Base-by-base conservation (phyloP, 2,888 invertebrate genomes). In the Protophormia terraenovae region DNA sequence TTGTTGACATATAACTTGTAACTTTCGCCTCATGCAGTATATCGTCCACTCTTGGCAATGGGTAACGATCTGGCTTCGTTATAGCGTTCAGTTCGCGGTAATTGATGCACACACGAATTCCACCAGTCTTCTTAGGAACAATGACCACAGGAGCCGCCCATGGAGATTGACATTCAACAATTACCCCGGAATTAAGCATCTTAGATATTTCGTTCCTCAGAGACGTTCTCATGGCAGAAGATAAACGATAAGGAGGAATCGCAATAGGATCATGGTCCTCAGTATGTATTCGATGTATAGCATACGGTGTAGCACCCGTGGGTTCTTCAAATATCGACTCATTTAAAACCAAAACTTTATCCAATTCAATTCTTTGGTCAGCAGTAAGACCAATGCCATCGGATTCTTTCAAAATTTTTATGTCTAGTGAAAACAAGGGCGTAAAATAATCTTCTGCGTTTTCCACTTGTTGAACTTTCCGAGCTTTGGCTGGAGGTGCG, bases 81-180 rank as follows among this genome's bases (percentile, higher is more conserved):
- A 76, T 53, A 1, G 50, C 29, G 12, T 41, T 77, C 10, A 67
- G 32, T 29, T 77, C 19, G 3, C 32, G 84, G 73, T 91, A 92
- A 67, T 92, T 91, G 0, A 91, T 87, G 79, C 92, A 92, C 14
- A 92, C 85, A 5, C 91, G 79, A 19, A 86, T 58, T 7, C 76
- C 73, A 29, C 89, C 90, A 86, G 89, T 87, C 66, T 86, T 87
- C 69, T 92, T 92, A 0, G 90, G 90, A 3, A 92, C 90, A 19
- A 92, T 79, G 0, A 92, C 87, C 1, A 89, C 88, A 6, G 90
- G 91, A 8, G 91, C 88, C 4, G 90, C 87, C 91, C 91, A 92
- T 3, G 90, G 88, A 0, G 90, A 91, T 62, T 92, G 91, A 69
- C 90, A 90, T 58, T 91, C 90, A 75, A 91, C 91, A 7, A 92